Base-by-base conservation (phyloP, 2,113 vertebrate genomes). In the Gopherus evgoodei region DNA sequence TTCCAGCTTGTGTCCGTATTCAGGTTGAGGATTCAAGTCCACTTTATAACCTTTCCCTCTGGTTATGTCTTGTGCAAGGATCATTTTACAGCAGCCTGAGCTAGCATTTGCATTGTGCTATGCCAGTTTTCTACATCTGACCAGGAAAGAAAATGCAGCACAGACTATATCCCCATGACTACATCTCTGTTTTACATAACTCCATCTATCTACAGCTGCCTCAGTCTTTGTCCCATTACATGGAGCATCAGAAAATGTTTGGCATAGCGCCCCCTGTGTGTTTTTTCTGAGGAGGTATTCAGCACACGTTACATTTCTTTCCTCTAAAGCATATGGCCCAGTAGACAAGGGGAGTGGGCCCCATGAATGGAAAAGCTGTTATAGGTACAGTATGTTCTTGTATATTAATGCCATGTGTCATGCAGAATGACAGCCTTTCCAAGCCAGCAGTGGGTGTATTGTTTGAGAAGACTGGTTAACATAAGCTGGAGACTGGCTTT, bases 381-480 rank as follows among this genome's bases (percentile, higher is more conserved):
- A 59, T 93, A 96, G 96, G 95, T 96, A 94, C 47, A 65, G 44
- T 5, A 42, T 89, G 81, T 81, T 44, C 78, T 89, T 14, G 0
- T 38, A 81, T 11, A 92, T 96, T 88, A 90, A 92, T 76, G 95
- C 89, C 91, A 93, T 90, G 83, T 95, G 96, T 94, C 54, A 35
- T 81, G 54, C 94, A 5, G 17, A 97, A 95, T 79, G 83, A 96
- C 91, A 89, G 92, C 89, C 79, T 87, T 93, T 83, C 86, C 85
- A 59, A 87, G 93, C 78, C 89, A 91, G 93, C 69, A 93, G 47
- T 9, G 57, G 62, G 83, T 92, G 95, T 8, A 83, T 95, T 94
- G 93, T 83, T 91, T 89, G 83, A 88, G 85, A 42, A 95, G 90
- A 95, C 91, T 94, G 87, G 90, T 85, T 96, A 87, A 95, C 94